These are phyloP conservation scores for Euwallacea fornicatus DNA, from an alignment of 1,140 invertebrate species.

Conservation along the genomic window DNA sequence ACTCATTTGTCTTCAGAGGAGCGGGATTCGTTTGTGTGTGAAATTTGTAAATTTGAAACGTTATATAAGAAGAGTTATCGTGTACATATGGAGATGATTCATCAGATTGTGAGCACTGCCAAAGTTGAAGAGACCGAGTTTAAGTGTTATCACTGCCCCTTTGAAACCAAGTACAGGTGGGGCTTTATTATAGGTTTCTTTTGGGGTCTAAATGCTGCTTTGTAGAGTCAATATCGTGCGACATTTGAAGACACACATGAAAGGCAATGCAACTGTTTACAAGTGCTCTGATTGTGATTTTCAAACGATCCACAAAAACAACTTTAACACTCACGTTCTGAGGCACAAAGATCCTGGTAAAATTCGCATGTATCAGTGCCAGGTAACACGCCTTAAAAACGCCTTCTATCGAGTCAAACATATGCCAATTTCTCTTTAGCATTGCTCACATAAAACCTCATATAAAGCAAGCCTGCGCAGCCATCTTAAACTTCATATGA, in stretches of 20 bases:
- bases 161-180: conserved; percentile 25
- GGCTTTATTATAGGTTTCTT: background rate
- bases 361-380: conserved; percentile 21
- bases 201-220: background rate
- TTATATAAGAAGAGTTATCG: conserved; percentile 21
- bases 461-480: conserved; percentile 21
- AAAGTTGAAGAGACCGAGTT: conserved; percentile 10
- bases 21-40: conserved; percentile 17
- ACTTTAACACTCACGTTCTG: conserved; percentile 29
- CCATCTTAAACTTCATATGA: conserved; percentile 25
- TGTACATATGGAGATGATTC: conserved; percentile 29
- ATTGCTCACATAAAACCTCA: conserved; percentile 22
- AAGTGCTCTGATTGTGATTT: conserved; percentile 25
- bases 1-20: conserved; percentile 20
- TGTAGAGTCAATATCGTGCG: conserved; percentile 27
- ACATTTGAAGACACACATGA: conserved; percentile 25
- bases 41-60: conserved; percentile 17
- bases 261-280: conserved; percentile 13
- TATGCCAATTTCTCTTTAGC: conserved; percentile 12
- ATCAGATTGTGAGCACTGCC: background rate
- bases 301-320: conserved; percentile 26
- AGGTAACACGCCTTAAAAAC: background rate
- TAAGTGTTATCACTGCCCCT: conserved; percentile 29
- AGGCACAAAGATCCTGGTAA: conserved; percentile 23
- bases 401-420: too few relatives aligned